Conservation (phyloP, 2,797 vertebrate genomes). For the Crotalus adamanteus region DNA sequence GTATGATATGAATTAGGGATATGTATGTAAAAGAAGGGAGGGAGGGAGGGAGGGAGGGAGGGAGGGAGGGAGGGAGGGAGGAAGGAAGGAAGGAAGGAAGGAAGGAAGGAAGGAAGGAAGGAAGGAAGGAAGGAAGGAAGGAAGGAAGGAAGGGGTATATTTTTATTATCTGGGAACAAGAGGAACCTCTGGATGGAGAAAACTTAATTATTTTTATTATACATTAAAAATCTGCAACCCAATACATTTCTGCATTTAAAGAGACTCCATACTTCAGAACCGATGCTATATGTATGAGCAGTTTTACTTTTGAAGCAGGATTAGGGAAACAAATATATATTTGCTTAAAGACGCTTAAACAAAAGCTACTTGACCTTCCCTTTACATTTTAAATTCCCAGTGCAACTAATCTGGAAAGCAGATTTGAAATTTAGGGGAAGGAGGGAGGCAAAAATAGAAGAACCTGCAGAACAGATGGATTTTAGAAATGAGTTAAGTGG, state of each 20-base stretch:
- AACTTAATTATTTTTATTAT: neutral
- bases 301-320: conserved; percentile 3
- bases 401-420: neutral
- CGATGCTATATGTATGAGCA: neutral
- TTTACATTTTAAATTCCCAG: conserved; percentile 17
- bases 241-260: neutral
- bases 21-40: neutral
- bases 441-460: neutral
- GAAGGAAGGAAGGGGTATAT: neutral
- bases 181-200: neutral
- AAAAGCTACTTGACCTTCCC: neutral
- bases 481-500: conserved; percentile 38
- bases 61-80: neutral
- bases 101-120: no score
- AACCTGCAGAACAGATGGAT: conserved; percentile 40
- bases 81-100: neutral
- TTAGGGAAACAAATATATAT: neutral
- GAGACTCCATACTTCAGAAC: neutral
- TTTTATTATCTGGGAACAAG: neutral
- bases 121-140: no score
- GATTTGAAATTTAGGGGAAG: neutral
- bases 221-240: neutral
- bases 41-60: neutral
- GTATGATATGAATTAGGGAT: neutral
- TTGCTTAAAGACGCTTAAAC: neutral